Conservation (phyloP, 2,888 invertebrate species). For the Aphidoletes aphidimyza region DNA sequence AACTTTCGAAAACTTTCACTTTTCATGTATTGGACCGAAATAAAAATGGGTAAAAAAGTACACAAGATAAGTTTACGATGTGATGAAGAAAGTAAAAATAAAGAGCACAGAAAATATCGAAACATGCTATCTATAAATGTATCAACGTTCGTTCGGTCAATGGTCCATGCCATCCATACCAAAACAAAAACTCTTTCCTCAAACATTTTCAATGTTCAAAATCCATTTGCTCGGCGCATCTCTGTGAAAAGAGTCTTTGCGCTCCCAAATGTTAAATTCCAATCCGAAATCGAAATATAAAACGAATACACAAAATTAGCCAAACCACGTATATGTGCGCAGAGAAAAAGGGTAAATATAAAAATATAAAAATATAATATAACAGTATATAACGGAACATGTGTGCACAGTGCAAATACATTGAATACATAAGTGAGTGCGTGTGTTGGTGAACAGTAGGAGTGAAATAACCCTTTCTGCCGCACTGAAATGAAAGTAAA, state of each 20-base stretch:
- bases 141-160: neutral
- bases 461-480: neutral
- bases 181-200: slow-evolving; percentile 12
- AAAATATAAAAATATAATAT: neutral
- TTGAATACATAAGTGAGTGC: neutral
- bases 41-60: neutral
- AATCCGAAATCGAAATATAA: too few species aligned
- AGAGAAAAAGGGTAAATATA: too few species aligned
- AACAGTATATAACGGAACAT: neutral
- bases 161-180: slow-evolving; percentile 34
- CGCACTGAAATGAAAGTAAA: slow-evolving; percentile 18
- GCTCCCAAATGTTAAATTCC: too few species aligned
- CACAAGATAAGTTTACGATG: neutral
- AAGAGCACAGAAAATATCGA: neutral
- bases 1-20: slow-evolving; percentile 40
- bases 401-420: neutral
- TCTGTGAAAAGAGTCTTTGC: too few species aligned
- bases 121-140: neutral
- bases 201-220: neutral
- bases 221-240: too few species aligned
- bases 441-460: neutral
- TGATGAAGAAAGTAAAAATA: neutral
- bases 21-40: neutral
- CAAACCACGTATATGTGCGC: neutral
- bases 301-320: too few species aligned